These are phyloP conservation scores for Spinibarbus caldwelli DNA, from an alignment of 2,797 vertebrate genomes.

Conservation along the genomic window DNA sequence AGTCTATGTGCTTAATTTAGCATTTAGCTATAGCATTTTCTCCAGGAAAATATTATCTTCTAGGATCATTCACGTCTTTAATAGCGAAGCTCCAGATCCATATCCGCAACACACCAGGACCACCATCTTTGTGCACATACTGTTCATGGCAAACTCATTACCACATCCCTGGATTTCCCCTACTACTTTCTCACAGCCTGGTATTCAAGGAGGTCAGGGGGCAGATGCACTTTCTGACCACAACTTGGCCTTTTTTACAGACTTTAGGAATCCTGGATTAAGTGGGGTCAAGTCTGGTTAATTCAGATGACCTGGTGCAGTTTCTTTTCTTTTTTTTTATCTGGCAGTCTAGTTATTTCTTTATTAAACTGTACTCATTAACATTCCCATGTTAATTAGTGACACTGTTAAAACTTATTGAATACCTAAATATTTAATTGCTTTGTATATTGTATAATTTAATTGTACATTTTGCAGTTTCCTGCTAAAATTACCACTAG, in stretches of 20 bases:
- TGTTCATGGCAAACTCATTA: conserved; percentile 14
- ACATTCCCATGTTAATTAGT: neutral
- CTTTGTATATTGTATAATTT: neutral
- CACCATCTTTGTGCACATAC: neutral
- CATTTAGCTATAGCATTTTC: neutral
- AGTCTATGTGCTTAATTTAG: neutral
- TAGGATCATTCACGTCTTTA: neutral
- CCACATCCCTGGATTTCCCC: conserved; percentile 16
- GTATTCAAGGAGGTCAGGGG: conserved; percentile 46
- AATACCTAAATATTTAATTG: neutral
- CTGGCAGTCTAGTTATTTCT: neutral
- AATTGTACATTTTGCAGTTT: neutral
- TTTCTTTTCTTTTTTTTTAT: neutral
- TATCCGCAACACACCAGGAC: neutral
- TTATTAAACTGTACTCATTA: neutral
- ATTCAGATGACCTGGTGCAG: conserved; percentile 71
- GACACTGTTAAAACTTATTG: neutral
- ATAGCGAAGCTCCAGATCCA: neutral
- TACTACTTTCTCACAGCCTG: conserved; percentile 13
- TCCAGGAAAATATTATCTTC: neutral
- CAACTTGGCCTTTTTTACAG: conserved; percentile 67
- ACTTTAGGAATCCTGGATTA: conserved; percentile 79
- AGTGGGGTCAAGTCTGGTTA: conserved; percentile 72
- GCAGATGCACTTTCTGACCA: conserved; percentile 39
- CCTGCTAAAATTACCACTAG: neutral